Evolutionary conservation across 35 echinoderm and acorn worm species (phyloP).

Genomic region (Acanthaster planci): DNA sequence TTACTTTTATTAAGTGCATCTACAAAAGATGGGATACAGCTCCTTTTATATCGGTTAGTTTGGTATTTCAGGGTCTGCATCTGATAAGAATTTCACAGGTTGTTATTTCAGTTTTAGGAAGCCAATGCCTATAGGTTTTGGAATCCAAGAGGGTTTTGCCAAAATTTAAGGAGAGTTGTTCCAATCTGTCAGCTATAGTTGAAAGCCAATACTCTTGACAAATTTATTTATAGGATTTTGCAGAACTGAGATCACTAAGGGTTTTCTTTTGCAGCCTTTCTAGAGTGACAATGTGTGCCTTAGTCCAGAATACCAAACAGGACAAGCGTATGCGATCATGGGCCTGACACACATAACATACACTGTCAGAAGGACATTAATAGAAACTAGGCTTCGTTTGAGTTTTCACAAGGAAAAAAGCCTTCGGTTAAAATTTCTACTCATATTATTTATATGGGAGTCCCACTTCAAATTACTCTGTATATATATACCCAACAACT

Average conservation of each 20-base stretch:
- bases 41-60: slow-evolving; percentile 13
- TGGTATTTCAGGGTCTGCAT: slow-evolving; percentile 10
- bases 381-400: background rate
- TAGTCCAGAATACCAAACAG: background rate
- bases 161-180: background rate
- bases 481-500: background rate
- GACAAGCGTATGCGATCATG: background rate
- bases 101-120: background rate
- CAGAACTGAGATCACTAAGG: background rate
- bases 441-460: background rate
- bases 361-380: background rate
- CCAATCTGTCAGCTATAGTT: background rate
- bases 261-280: background rate
- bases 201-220: background rate
- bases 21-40: slow-evolving; percentile 47
- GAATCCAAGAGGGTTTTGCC: background rate
- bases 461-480: background rate
- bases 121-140: background rate
- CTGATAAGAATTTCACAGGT: background rate
- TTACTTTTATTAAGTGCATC: too few relatives aligned
- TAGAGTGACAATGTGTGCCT: background rate
- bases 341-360: background rate
- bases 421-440: background rate
- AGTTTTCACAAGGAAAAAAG: background rate
- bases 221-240: background rate